Percentiles rank a stretch among this genome's conserved stretches.
Conservation (phyloP, 2,113 vertebrate species). For the Hirundichthys speculiger region DNA sequence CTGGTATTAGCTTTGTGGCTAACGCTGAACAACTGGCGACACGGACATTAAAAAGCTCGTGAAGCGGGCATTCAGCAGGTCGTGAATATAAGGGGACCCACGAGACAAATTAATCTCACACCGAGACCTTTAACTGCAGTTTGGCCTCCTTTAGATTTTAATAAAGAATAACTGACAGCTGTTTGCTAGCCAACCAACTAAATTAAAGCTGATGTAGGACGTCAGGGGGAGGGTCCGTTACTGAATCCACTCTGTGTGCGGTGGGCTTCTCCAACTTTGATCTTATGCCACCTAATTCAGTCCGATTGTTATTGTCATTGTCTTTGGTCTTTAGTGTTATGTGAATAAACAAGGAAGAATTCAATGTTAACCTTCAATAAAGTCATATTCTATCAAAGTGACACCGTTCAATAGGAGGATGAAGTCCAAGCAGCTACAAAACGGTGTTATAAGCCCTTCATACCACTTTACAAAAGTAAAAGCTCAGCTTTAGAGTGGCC, state of each 20-base stretch:
- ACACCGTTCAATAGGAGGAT: no score
- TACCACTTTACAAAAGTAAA: no score
- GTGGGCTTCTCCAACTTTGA: no score
- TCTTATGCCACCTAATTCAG: no score
- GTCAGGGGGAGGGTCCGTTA: conserved; percentile 31
- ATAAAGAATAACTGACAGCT: background rate
- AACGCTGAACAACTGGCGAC: conserved; percentile 19
- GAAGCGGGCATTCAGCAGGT: background rate
- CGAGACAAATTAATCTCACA: background rate
- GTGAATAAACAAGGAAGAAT: no score
- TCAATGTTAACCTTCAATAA: no score
- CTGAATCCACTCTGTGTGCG: conserved; percentile 4
- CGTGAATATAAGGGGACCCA: background rate
- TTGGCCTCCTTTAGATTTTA: background rate
- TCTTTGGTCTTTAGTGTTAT: no score
- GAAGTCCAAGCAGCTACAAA: no score
- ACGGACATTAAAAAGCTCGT: background rate
- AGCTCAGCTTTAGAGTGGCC: no score
- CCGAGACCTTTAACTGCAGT: background rate
- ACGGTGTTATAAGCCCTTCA: no score
- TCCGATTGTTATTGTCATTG: no score
- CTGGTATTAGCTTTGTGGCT: conserved; percentile 61
- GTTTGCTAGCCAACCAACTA: conserved; percentile 48
- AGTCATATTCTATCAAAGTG: no score
- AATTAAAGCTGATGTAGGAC: background rate